Evolutionary conservation across 2,888 invertebrate genomes (phyloP).

Genomic region (Drosophila neonasuta): DNA sequence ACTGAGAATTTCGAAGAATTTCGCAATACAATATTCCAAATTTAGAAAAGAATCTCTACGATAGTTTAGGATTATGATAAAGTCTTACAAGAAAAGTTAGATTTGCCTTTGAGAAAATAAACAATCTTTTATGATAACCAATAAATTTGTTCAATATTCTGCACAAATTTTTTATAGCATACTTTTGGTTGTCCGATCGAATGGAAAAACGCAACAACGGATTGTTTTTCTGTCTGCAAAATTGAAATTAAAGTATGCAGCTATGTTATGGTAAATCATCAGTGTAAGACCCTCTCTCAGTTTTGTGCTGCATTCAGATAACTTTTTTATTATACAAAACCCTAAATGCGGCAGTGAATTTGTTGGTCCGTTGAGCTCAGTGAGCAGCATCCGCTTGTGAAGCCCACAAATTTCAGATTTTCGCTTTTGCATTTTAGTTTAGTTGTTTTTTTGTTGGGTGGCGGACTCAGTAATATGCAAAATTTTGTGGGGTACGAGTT

Average conservation of each 20-base stretch:
- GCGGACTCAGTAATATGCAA: slow-evolving; percentile 40
- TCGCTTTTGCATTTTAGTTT: slow-evolving; percentile 10
- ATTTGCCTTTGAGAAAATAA: background rate
- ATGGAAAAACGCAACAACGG: background rate
- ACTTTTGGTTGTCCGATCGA: slow-evolving; percentile 7
- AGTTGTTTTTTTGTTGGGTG: background rate
- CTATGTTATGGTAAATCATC: background rate
- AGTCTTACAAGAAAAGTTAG: background rate
- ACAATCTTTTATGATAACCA: background rate
- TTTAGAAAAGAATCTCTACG: background rate
- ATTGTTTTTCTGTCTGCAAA: slow-evolving; percentile 1
- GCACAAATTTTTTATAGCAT: slow-evolving; percentile 1
- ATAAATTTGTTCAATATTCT: background rate
- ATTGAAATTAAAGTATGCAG: slow-evolving; percentile 7
- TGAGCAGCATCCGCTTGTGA: slow-evolving; percentile 16
- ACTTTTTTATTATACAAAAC: background rate
- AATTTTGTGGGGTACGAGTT: slow-evolving; percentile 40
- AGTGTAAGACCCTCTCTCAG: slow-evolving; percentile 1
- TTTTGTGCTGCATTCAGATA: background rate
- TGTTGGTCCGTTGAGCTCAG: slow-evolving; percentile 5
- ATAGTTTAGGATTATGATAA: background rate
- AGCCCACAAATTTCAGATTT: slow-evolving; percentile 18
- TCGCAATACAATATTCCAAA: too few species aligned
- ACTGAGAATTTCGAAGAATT: too few species aligned
- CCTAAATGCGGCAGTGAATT: slow-evolving; percentile 21